These are phyloP conservation scores for Sarcophaga subvicina DNA, from an alignment of 2,888 invertebrate genomes.

Conservation along the genomic window DNA sequence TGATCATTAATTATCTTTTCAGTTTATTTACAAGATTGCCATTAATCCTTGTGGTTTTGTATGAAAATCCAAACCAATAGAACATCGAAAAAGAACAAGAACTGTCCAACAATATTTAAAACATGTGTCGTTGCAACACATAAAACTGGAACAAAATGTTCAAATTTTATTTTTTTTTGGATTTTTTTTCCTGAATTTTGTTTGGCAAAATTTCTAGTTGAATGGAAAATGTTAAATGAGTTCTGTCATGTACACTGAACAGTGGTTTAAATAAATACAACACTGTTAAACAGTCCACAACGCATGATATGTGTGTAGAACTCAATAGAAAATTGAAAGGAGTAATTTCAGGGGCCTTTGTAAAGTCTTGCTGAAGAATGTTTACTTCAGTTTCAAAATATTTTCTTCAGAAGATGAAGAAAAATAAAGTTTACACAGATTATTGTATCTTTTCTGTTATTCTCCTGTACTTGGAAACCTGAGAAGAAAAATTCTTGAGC, in stretches of 20 bases:
- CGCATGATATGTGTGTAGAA: slow-evolving; percentile 32
- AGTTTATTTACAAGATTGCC: slow-evolving; percentile 49
- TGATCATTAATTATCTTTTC: slow-evolving; percentile 56
- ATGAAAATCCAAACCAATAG: background rate
- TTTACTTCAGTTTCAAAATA: too few species aligned
- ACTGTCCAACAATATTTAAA: slow-evolving; percentile 7
- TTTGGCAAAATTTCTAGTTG: slow-evolving; percentile 4
- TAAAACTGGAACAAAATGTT: slow-evolving; percentile 12
- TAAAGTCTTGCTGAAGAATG: background rate
- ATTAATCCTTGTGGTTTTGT: slow-evolving; percentile 46
- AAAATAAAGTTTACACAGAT: too few species aligned
- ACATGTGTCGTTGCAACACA: slow-evolving; percentile 38
- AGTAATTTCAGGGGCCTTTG: background rate
- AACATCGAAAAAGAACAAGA: background rate
- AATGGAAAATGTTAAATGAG: background rate
- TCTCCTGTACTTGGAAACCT: too few species aligned
- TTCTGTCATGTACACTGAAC: background rate
- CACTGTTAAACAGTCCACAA: slow-evolving; percentile 53
- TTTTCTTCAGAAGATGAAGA: too few species aligned
- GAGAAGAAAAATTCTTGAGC: too few species aligned
- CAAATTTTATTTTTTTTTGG: background rate
- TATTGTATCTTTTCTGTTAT: too few species aligned
- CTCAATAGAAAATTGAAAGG: background rate
- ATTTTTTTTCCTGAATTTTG: background rate
- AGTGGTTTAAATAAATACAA: slow-evolving; percentile 35